phyloP scores from a whole-genome alignment of 2,113 vertebrate genomes.

The Cyprinodon brontotheroides region DNA sequence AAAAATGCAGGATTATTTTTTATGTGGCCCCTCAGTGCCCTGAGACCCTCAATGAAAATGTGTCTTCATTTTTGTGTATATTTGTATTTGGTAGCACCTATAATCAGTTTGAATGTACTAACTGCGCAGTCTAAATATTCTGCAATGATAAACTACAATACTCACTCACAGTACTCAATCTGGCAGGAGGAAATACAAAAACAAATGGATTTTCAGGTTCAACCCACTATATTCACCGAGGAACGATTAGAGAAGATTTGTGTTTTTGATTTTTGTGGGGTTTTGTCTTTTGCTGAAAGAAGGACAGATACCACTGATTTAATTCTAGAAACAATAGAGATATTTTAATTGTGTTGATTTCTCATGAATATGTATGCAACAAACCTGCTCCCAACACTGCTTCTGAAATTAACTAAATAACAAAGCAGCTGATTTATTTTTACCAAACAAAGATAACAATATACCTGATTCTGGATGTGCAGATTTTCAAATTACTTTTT shows the following conservation, averaged over 20 bases:
- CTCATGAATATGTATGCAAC: not conserved
- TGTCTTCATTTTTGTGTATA: not conserved
- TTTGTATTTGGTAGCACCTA: not conserved
- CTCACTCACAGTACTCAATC: not conserved
- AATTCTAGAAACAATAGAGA: conserved; percentile 1
- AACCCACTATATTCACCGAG: not conserved
- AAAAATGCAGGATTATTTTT: no score
- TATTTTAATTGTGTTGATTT: conserved; percentile 5
- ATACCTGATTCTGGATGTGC: not conserved
- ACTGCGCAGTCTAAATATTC: not conserved
- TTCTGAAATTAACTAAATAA: not conserved
- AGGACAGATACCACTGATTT: conserved; percentile 5
- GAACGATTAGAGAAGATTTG: not conserved
- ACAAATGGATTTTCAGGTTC: not conserved
- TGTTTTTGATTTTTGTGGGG: no score
- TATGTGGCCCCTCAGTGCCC: not conserved
- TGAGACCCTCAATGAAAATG: no score
- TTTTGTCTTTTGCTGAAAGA: not conserved
- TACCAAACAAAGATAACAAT: not conserved
- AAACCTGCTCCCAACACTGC: not conserved
- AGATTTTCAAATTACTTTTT: not conserved
- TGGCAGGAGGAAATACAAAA: not conserved
- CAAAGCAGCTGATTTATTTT: not conserved
- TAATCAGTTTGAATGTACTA: no score
- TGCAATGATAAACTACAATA: not conserved